Percentiles rank a stretch among this genome's conserved stretches.
Evolutionary conservation across 2,113 vertebrate species (phyloP).

Genomic region (Suricata suricatta): DNA sequence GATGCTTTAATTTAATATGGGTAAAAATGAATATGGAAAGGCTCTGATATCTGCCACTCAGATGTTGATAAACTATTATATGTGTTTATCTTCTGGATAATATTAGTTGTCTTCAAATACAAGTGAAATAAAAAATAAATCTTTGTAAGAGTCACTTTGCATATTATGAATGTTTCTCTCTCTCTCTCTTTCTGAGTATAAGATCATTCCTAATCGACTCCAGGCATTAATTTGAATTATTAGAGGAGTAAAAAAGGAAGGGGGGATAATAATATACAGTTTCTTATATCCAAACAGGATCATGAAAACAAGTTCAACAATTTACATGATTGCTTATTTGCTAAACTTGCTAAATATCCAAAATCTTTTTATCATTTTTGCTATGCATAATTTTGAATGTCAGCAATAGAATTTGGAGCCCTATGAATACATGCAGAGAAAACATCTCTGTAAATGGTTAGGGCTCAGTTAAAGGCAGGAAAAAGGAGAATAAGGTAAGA

Average conservation of each 20-base stretch:
- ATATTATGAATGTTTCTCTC: neutral
- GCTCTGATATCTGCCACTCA: neutral
- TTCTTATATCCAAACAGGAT: neutral
- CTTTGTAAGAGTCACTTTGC: neutral
- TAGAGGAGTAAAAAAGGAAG: neutral
- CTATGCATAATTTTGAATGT: neutral
- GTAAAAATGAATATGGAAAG: neutral
- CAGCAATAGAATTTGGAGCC: neutral
- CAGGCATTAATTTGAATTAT: neutral
- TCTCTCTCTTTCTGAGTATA: neutral
- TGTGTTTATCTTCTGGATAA: neutral
- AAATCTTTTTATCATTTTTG: neutral
- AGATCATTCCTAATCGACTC: neutral
- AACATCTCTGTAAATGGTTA: neutral
- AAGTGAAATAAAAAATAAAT: neutral
- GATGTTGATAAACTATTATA: neutral
- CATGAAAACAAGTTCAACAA: neutral
- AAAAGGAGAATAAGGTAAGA: neutral
- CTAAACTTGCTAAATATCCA: neutral
- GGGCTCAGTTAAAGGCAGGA: neutral
- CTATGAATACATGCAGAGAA: neutral
- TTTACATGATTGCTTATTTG: neutral
- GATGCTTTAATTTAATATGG: neutral
- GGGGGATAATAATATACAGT: neutral
- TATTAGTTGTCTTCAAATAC: neutral